Conservation (phyloP, 2,888 invertebrate genomes). For the Epicampocera succincta region DNA sequence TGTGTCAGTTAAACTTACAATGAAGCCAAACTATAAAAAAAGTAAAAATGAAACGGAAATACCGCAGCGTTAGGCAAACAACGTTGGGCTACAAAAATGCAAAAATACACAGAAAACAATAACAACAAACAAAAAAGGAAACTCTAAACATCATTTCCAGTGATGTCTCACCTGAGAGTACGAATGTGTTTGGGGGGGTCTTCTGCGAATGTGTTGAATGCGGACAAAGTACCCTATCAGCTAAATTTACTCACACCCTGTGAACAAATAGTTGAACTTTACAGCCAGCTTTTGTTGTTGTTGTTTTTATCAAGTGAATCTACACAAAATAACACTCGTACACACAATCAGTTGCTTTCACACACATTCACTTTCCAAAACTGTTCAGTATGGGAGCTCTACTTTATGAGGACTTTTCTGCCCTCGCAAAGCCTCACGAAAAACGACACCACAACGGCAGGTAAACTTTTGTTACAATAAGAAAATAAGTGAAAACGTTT, state of each 20-base stretch:
- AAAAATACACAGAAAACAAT: not conserved
- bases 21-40: conserved; percentile 64
- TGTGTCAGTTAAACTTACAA: conserved; percentile 48
- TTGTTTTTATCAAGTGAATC: conserved; percentile 35
- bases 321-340: not conserved
- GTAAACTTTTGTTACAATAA: not conserved
- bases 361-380: not conserved
- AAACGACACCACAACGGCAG: no score
- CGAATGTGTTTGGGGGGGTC: not conserved
- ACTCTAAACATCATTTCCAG: conserved; percentile 65
- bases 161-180: conserved; percentile 66
- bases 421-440: not conserved
- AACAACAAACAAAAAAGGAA: conserved; percentile 55
- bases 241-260: conserved; percentile 37
- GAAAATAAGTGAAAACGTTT: conserved; percentile 10
- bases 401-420: conserved; percentile 15
- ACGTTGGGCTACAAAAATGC: conserved; percentile 22
- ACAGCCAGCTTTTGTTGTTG: conserved; percentile 14
- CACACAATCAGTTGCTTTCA: not conserved
- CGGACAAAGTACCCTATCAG: conserved; percentile 37
- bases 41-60: conserved; percentile 70
- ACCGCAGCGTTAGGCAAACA: conserved; percentile 69
- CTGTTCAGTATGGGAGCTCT: conserved; percentile 14
- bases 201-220: not conserved
- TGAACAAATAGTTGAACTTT: conserved; percentile 24